phyloP scores from a whole-genome alignment of 2,888 invertebrate species.

The Drosophila neonasuta region DNA sequence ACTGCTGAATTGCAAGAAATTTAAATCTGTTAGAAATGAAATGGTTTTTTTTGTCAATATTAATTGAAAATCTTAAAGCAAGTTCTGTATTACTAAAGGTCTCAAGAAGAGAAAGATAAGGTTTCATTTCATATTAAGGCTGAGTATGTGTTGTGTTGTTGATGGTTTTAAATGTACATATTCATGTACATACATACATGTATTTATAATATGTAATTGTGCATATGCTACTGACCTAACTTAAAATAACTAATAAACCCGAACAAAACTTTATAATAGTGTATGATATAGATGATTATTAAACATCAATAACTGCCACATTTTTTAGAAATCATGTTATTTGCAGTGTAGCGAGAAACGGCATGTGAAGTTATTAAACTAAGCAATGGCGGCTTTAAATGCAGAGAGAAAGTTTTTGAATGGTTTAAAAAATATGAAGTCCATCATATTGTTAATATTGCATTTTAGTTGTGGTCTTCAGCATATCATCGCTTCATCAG shows the following conservation, averaged over 20 bases:
- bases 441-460: conserved; percentile 62
- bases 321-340: background rate
- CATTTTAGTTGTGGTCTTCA: conserved; percentile 64
- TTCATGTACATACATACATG: background rate
- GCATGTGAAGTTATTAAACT: background rate
- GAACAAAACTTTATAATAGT: too few species aligned
- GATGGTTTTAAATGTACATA: background rate
- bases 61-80: background rate
- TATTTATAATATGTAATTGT: background rate
- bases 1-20: too few species aligned
- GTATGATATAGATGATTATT: too few species aligned
- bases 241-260: too few species aligned
- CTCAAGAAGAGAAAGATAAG: conserved; percentile 10
- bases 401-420: conserved; percentile 21
- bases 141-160: conserved; percentile 19
- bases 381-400: conserved; percentile 16
- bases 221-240: background rate
- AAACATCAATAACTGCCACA: too few species aligned
- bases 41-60: background rate
- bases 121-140: conserved; percentile 28
- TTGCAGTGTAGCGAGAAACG: background rate
- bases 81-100: background rate
- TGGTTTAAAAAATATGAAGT: conserved; percentile 51
- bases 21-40: background rate
- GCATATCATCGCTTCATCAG: conserved; percentile 62